Evolutionary conservation across 2,113 vertebrate genomes (phyloP), one percentile per base, ranked within the genome.

Genomic region (Leptocoma aspasia): DNA sequence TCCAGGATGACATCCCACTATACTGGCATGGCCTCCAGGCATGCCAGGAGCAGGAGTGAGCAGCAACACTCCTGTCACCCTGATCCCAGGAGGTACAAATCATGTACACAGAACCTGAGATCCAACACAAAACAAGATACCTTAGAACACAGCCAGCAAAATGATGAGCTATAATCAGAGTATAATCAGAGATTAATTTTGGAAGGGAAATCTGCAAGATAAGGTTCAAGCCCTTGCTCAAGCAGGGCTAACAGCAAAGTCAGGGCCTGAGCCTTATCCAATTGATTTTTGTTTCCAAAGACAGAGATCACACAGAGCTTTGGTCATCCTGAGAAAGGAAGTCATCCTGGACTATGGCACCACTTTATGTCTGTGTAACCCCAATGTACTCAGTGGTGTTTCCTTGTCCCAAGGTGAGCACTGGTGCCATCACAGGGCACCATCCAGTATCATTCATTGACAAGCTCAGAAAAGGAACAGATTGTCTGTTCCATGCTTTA

Each of bases 311-410:
- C 14, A 23, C 4, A 13, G 14, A 5, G 7, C 14, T 19, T 31
- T 12, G 27, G 33, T 26, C 26, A 35, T 31, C 37, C 47, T 4
- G 1, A 52, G 33, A 77, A 28, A 53, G 37, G 9, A 59, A 53
- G 4, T 19, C 1, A 35, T 39, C 50, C 45, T 33, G 45, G 31
- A 30, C 39, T 5, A 9, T 2, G 5, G 13, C 33, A 66, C 15
- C 33, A 7, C 9, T 35, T 73, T 28, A 33, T 15, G 5, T 15
- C 33, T 5, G 2, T 37, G n/a, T 45, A 11, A 11, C 22, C 18
- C 9, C 0, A 0, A 2, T 2, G 10, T 41, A 28, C 27, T 26
- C 1, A 0, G 5, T 0, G 6, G 24, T 4, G 1, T n/a, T 30
- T 15, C 27, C 53, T n/a, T 20, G 8, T 7, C 15, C 35, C 15